Evolutionary conservation across 30 jellyfish, hydroid and myxozoan genomes (phyloP).

Genomic region (Aurelia sp.): DNA sequence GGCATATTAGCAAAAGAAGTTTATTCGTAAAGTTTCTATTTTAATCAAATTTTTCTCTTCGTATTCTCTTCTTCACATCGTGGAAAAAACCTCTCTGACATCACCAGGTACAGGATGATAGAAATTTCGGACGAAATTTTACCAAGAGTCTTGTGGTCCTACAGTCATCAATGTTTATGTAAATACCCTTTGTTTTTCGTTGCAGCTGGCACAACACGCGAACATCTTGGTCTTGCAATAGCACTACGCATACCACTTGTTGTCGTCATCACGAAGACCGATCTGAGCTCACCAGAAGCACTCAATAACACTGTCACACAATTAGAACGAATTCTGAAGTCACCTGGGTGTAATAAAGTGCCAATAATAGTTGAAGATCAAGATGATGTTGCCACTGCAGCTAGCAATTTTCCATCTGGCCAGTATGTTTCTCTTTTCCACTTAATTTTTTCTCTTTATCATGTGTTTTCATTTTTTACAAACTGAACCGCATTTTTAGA

Average conservation of each 20-base stretch:
- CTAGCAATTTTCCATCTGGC: constrained; percentile 88
- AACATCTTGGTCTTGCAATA: constrained; percentile 96
- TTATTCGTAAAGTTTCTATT: too few relatives aligned
- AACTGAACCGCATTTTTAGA: too few relatives aligned
- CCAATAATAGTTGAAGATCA: constrained; percentile 84
- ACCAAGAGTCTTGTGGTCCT: too few relatives aligned
- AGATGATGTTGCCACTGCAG: constrained; percentile 89
- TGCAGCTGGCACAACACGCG: constrained; percentile 98
- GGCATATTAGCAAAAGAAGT: too few relatives aligned
- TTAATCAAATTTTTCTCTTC: too few relatives aligned
- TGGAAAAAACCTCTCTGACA: too few relatives aligned
- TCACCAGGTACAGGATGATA: too few relatives aligned
- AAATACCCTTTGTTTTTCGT: not conserved
- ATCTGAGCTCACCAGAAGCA: constrained; percentile 66
- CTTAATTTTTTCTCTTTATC: too few relatives aligned
- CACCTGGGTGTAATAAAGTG: constrained; percentile 89
- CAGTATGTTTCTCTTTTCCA: constrained; percentile 66
- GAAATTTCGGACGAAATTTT: too few relatives aligned
- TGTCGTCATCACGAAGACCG: constrained; percentile 88
- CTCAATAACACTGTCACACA: constrained; percentile 75
- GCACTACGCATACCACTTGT: constrained; percentile 93
- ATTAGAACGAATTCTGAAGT: constrained; percentile 84
- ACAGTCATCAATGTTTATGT: too few relatives aligned
- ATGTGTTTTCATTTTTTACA: too few relatives aligned
- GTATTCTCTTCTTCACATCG: too few relatives aligned